These are phyloP conservation scores for Lasioglossum zephyrum DNA, from an alignment of 2,888 invertebrate genomes.

Conservation along the genomic window DNA sequence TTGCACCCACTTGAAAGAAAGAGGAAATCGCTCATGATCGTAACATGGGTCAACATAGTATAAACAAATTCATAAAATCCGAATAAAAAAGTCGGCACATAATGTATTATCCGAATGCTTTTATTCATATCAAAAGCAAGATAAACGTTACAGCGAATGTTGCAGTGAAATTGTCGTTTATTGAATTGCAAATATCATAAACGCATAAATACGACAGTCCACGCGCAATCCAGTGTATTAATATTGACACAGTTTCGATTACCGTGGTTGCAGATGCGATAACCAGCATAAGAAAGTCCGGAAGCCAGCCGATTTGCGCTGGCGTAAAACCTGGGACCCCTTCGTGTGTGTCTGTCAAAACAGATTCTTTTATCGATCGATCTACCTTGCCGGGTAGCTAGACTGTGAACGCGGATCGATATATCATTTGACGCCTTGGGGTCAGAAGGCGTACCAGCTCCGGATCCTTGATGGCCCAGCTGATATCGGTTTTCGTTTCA, in stretches of 20 bases:
- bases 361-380: slow-evolving; percentile 47
- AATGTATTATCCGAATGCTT: neutral
- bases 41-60: neutral
- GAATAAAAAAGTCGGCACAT: neutral
- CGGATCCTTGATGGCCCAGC: slow-evolving; percentile 29
- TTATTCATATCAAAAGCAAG: neutral
- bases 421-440: slow-evolving; percentile 40
- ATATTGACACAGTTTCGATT: slow-evolving; percentile 3
- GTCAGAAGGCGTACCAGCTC: slow-evolving; percentile 37
- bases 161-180: neutral
- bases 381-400: slow-evolving; percentile 22
- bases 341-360: slow-evolving; percentile 47
- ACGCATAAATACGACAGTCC: neutral
- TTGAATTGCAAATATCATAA: neutral
- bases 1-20: too few relatives aligned
- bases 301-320: slow-evolving; percentile 32
- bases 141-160: neutral
- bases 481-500: slow-evolving; percentile 51
- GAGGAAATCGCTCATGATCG: too few relatives aligned
- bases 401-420: slow-evolving; percentile 33
- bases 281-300: slow-evolving; percentile 3
- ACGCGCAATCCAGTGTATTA: neutral
- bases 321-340: slow-evolving; percentile 15
- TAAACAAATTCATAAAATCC: neutral
- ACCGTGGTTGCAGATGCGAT: neutral